phyloP scores from a whole-genome alignment of 2,888 invertebrate species.

The Myathropa florea region DNA sequence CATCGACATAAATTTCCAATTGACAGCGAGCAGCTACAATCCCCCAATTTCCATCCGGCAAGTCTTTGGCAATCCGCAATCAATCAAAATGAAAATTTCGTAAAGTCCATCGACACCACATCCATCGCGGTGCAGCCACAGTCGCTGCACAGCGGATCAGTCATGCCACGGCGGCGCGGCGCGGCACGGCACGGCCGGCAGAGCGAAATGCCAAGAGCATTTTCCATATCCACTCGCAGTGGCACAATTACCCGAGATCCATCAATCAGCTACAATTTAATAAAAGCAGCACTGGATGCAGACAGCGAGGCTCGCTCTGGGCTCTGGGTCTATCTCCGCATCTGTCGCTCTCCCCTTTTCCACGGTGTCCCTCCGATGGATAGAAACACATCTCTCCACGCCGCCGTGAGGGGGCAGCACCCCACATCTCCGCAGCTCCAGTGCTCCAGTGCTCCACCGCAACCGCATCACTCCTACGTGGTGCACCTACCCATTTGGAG shows the following conservation, averaged over 20 bases:
- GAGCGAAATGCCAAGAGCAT: conserved; percentile 63
- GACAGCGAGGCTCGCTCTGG: conserved; percentile 32
- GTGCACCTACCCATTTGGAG: conserved; percentile 51
- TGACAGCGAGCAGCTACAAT: conserved; percentile 27
- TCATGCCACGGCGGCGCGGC: conserved; percentile 33
- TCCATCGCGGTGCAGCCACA: conserved; percentile 41
- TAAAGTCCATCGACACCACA: conserved; percentile 67
- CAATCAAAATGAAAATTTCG: conserved; percentile 62
- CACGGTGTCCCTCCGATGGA: no score
- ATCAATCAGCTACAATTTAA: conserved; percentile 68
- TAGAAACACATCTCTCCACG: no score
- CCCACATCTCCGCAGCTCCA: background rate
- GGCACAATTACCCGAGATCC: conserved; percentile 70
- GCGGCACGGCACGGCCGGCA: conserved; percentile 12
- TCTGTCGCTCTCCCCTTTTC: no score
- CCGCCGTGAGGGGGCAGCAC: no score
- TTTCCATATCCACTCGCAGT: conserved; percentile 68
- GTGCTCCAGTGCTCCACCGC: background rate
- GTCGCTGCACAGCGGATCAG: conserved; percentile 41
- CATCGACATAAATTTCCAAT: conserved; percentile 3
- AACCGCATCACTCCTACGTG: conserved; percentile 31
- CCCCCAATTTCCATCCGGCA: conserved; percentile 25
- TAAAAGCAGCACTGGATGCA: conserved; percentile 50
- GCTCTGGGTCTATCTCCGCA: background rate
- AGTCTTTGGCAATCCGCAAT: conserved; percentile 49